Evolutionary conservation across 2,888 invertebrate genomes (phyloP).

Genomic region (Drosophila cognata): DNA sequence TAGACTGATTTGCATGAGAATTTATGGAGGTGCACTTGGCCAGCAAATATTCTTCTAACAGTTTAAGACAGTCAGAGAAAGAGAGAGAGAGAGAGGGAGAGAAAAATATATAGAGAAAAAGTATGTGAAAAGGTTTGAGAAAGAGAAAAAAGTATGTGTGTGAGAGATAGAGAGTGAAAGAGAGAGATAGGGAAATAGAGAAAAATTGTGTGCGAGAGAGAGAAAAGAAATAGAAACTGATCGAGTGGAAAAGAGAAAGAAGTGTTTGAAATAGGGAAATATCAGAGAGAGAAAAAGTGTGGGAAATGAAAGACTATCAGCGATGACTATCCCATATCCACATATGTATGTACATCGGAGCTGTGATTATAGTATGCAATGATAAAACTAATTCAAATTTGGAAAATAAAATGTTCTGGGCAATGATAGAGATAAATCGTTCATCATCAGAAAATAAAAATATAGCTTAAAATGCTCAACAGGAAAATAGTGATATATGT

Average conservation of each 20-base stretch:
- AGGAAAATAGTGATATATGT: neutral
- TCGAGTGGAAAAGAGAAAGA: neutral
- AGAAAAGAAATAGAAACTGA: neutral
- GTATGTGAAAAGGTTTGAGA: neutral
- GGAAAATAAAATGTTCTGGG: neutral
- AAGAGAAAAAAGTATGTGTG: neutral
- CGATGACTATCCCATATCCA: neutral
- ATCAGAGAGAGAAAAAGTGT: neutral
- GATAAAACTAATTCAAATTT: neutral
- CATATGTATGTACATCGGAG: neutral
- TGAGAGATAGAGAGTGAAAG: neutral
- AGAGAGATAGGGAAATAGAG: neutral
- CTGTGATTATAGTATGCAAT: neutral
- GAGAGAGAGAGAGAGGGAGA: neutral
- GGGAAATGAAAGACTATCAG: too few relatives aligned
- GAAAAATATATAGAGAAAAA: too few relatives aligned
- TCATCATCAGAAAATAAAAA: neutral
- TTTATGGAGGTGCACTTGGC: constrained; percentile 30
- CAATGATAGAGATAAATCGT: neutral
- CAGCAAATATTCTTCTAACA: constrained; percentile 16
- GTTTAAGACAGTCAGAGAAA: neutral
- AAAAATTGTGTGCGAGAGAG: neutral
- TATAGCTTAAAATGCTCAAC: neutral
- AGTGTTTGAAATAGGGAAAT: neutral
- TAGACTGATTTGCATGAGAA: constrained; percentile 60